Percentiles rank a stretch among this genome's conserved stretches.
Conservation (phyloP, 2,888 invertebrate genomes). For the Hoplodrina ambigua region DNA sequence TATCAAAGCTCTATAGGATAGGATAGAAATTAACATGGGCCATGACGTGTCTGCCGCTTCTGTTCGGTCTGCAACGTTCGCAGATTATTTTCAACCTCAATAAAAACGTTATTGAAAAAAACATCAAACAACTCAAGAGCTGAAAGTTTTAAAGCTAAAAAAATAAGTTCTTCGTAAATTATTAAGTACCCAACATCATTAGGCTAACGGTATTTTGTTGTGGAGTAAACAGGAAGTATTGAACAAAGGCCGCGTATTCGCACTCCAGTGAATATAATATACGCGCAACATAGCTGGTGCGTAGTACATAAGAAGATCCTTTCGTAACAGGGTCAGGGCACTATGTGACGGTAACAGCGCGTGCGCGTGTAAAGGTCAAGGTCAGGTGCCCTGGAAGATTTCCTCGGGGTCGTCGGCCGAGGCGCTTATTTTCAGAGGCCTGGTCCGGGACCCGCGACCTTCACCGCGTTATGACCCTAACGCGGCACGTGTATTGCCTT, state of each 20-base stretch:
- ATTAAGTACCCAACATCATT: constrained; percentile 10
- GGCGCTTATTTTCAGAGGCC: constrained; percentile 84
- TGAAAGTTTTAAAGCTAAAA: constrained; percentile 1
- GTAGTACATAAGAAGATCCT: constrained; percentile 75
- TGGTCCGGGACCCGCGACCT: constrained; percentile 83
- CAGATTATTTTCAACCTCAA: background rate
- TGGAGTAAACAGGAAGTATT: constrained; percentile 46
- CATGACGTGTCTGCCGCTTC: background rate
- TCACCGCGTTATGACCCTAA: constrained; percentile 82
- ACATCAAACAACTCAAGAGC: background rate
- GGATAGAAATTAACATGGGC: background rate
- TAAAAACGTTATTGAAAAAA: constrained; percentile 8
- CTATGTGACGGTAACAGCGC: constrained; percentile 84
- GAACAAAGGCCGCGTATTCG: constrained; percentile 36
- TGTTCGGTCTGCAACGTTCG: background rate
- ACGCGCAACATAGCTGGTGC: constrained; percentile 47
- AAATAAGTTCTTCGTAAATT: constrained; percentile 8
- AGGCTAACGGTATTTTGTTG: constrained; percentile 20
- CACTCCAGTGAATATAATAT: constrained; percentile 37
- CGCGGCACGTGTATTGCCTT: constrained; percentile 82
- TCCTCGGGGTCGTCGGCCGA: constrained; percentile 85
- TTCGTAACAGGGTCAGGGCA: constrained; percentile 88
- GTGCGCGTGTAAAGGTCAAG: constrained; percentile 89
- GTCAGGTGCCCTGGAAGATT: constrained; percentile 89
- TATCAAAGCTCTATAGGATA: constrained; percentile 1